phyloP scores from a whole-genome alignment of 2,888 invertebrate genomes.

The Pterostichus madidus region DNA sequence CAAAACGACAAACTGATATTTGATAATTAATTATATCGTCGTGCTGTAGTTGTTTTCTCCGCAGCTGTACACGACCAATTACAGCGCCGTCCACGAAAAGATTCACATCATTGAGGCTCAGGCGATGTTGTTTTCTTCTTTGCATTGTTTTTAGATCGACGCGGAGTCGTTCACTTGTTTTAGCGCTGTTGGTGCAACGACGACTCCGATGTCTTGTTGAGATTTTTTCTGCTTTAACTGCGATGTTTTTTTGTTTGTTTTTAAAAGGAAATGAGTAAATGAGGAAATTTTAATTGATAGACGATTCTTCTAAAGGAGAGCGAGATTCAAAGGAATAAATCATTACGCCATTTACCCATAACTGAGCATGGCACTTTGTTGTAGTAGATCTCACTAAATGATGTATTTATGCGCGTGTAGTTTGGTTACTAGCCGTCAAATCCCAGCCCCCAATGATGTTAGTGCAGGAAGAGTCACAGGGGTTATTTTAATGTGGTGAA shows the following conservation, averaged over 20 bases:
- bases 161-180: conserved; percentile 39
- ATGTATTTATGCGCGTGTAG: no score
- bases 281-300: conserved; percentile 6
- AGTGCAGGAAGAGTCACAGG: no score
- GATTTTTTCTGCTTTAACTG: conserved; percentile 4
- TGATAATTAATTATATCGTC: conserved; percentile 16
- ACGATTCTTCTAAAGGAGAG: background rate
- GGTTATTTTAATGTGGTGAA: no score
- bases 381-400: no score
- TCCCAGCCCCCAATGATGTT: no score
- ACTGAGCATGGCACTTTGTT: no score
- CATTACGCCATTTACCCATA: no score
- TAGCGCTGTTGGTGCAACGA: background rate
- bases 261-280: conserved; percentile 13
- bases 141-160: conserved; percentile 25
- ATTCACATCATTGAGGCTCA: conserved; percentile 44
- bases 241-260: conserved; percentile 9
- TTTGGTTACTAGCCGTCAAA: no score
- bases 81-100: conserved; percentile 31
- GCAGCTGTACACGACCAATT: conserved; percentile 52
- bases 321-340: no score
- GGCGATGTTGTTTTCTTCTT: conserved; percentile 45
- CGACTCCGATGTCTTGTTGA: conserved; percentile 12
- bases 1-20: conserved; percentile 4
- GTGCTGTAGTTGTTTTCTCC: conserved; percentile 10